Percentiles rank a stretch among this genome's conserved stretches.
phyloP scores from a whole-genome alignment of 2,888 invertebrate species.

The Scotopteryx bipunctaria region DNA sequence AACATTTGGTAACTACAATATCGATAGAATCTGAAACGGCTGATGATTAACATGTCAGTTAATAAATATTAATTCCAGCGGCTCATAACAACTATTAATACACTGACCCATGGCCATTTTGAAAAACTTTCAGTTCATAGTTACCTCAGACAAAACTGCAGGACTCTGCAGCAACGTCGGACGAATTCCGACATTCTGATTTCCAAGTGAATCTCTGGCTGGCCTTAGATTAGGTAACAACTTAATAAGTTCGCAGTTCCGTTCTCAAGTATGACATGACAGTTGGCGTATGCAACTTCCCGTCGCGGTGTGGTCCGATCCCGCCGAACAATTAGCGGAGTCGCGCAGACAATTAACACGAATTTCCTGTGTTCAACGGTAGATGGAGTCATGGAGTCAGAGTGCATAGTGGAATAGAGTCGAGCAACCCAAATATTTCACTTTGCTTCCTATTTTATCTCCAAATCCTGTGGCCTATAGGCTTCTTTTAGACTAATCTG shows the following conservation, averaged over 20 bases:
- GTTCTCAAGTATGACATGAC: conserved; percentile 44
- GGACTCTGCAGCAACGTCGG: neutral
- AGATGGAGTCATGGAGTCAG: conserved; percentile 58
- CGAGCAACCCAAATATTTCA: neutral
- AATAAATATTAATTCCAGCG: too few species aligned
- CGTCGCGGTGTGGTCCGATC: conserved; percentile 58
- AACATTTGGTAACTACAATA: too few species aligned
- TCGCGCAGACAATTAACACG: conserved; percentile 73
- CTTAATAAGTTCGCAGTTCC: conserved; percentile 36
- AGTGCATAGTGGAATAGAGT: conserved; percentile 44
- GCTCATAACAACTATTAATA: too few species aligned
- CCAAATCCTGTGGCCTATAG: neutral
- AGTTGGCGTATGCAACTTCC: conserved; percentile 60
- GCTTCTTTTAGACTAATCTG: too few species aligned
- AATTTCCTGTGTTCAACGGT: conserved; percentile 76
- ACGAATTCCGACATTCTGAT: neutral
- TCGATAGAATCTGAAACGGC: too few species aligned
- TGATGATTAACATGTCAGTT: too few species aligned
- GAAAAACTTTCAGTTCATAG: neutral
- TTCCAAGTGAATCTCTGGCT: conserved; percentile 5
- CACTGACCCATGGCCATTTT: too few species aligned
- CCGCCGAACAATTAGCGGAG: conserved; percentile 73
- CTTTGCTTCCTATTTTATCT: neutral
- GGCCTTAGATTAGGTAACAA: conserved; percentile 32
- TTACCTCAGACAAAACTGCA: neutral